phyloP scores from a whole-genome alignment of 1,140 invertebrate species.

The Drosophila setifemur region DNA sequence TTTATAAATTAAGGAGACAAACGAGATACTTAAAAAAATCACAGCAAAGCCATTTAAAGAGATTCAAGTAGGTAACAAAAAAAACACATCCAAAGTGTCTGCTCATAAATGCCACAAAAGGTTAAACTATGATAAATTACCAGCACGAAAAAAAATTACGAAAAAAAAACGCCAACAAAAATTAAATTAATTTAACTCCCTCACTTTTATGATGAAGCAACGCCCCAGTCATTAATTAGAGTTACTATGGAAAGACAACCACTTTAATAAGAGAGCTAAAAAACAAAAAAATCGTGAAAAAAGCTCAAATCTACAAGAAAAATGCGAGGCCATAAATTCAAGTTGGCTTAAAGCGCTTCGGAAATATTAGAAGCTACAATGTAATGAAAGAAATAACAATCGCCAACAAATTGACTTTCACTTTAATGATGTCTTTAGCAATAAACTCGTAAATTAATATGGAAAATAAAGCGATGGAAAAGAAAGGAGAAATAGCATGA shows the following conservation, averaged over 20 bases:
- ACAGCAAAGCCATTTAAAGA: no score
- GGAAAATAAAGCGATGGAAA: conserved; percentile 12
- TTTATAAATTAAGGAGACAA: no score
- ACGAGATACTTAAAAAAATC: no score
- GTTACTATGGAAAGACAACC: conserved; percentile 28
- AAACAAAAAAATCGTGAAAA: conserved; percentile 10
- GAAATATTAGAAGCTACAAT: conserved; percentile 43
- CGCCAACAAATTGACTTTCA: conserved; percentile 71
- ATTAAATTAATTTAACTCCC: conserved; percentile 63
- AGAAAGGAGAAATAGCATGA: conserved; percentile 17
- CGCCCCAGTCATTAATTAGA: conserved; percentile 57
- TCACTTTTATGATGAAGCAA: conserved; percentile 3
- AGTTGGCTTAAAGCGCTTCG: conserved; percentile 5
- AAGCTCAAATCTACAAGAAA: conserved; percentile 37
- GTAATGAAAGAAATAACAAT: conserved; percentile 24
- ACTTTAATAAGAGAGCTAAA: conserved; percentile 25
- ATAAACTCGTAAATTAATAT: conserved; percentile 71
- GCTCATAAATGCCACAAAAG: background rate
- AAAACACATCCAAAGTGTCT: conserved; percentile 5
- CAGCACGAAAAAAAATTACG: background rate
- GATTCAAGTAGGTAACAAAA: no score
- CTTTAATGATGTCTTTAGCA: conserved; percentile 73
- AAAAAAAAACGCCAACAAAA: conserved; percentile 26
- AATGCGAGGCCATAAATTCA: conserved; percentile 63
- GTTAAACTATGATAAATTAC: conserved; percentile 34